Evolutionary conservation across 1,140 invertebrate species (phyloP), one percentile per base, ranked within the genome.

Genomic region (Pogonomyrmex californicus): DNA sequence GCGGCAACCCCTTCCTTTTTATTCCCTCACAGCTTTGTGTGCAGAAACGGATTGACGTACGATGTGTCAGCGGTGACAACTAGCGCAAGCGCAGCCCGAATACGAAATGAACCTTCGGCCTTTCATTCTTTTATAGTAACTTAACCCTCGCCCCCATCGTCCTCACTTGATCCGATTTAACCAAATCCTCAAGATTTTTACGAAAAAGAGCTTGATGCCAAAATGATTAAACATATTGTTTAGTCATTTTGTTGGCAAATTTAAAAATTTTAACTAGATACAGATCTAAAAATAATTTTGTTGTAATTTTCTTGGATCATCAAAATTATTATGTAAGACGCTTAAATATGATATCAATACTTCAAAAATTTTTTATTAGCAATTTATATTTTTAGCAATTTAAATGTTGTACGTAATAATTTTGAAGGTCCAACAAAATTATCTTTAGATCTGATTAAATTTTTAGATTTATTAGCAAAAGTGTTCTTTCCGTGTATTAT

Each of bases 21-120:
- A 91, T 90, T 88, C 87, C 87, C 85, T 60, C 68, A 70, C 65
- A 92, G 93, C 92, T 94, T 94, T 93, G 93, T 93, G 91, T 91
- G 92, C 90, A 94, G 91, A 93, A 93, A 93, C 92, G 85, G 92
- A 91, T 95, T 95, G 95, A 95, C 94, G 93, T 94, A 95, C 94
- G 94, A 95, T 93, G 94, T 95, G 94, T 95, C 95, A 95, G 94
- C 94, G 88, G 92, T 95, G 95, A 95, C 95, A 95, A 95, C 95
- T 95, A 93, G 94, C 94, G 93, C 94, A 95, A 92, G 94, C 94
- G 94, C 92, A 92, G 81, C 89, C 94, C 94, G 95, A 95, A 95
- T 95, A 93, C 94, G 75, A 92, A 95, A 95, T 95, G 94, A 95
- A 93, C 90, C 63, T 23, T 54, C 88, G 87, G 91, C 90, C 86